Conservation (phyloP, 2,113 vertebrate genomes). For the Platanista minor region DNA sequence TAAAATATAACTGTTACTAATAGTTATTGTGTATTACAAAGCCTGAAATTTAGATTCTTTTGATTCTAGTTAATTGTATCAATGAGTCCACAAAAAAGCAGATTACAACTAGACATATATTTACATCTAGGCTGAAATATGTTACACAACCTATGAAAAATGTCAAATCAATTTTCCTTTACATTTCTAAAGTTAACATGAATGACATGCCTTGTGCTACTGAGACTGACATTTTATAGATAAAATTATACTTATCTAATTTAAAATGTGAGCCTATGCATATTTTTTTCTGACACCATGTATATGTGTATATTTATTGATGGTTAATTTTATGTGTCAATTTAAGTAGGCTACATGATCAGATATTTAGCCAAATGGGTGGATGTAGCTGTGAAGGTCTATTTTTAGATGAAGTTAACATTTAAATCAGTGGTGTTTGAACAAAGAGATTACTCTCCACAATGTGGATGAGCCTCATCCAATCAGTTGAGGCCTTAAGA, state of each 20-base stretch:
- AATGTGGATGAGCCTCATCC: background rate
- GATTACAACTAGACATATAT: background rate
- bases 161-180: background rate
- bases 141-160: background rate
- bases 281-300: background rate
- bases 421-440: background rate
- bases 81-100: background rate
- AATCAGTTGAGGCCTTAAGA: background rate
- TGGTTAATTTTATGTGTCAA: background rate
- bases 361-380: background rate
- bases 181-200: background rate
- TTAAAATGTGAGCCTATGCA: background rate
- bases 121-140: background rate
- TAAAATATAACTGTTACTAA: background rate
- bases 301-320: background rate
- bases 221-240: background rate
- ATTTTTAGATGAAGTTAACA: background rate
- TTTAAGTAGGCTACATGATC: background rate
- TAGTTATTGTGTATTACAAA: background rate
- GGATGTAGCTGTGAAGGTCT: background rate
- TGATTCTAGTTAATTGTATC: background rate
- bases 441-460: background rate
- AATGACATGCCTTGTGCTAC: background rate
- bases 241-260: background rate
- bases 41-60: background rate